These are phyloP conservation scores for Pomacea canaliculata DNA, from an alignment of 2,888 invertebrate species.

Conservation along the genomic window DNA sequence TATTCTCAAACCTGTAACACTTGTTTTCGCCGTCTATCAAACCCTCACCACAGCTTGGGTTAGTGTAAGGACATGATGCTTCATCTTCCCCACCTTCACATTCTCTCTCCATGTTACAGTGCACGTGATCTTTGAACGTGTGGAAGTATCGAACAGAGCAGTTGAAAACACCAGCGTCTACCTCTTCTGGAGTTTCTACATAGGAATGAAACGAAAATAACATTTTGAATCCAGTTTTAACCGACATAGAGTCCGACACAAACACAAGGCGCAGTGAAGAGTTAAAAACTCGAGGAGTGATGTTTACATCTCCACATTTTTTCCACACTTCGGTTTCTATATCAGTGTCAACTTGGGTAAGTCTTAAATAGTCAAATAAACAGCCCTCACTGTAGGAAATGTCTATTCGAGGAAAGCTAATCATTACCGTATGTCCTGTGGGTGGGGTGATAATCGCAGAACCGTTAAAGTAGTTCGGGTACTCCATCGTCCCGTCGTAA, in stretches of 20 bases:
- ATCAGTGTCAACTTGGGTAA: too few species aligned
- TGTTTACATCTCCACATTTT: not conserved
- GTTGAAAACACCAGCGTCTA: not conserved
- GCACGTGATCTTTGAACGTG: not conserved
- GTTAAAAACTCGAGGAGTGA: not conserved
- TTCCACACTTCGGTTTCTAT: not conserved
- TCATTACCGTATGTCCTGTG: not conserved
- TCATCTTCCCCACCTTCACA: not conserved
- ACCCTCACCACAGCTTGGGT: not conserved
- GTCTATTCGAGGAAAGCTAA: not conserved
- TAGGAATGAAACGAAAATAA: conserved; percentile 1
- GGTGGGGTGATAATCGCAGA: not conserved
- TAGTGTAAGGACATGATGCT: not conserved
- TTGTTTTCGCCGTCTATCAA: not conserved
- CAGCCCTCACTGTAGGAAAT: not conserved
- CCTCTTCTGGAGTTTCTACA: not conserved
- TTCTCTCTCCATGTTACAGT: not conserved
- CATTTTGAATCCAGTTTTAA: not conserved
- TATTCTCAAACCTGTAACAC: not conserved
- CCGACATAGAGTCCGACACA: not conserved
- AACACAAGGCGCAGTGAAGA: not conserved
- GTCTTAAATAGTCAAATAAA: too few species aligned
- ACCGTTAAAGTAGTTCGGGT: not conserved
- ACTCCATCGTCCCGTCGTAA: not conserved
- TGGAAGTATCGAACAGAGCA: not conserved